These are phyloP conservation scores for Erithacus rubecula DNA, from an alignment of 2,797 vertebrate genomes.

Conservation along the genomic window DNA sequence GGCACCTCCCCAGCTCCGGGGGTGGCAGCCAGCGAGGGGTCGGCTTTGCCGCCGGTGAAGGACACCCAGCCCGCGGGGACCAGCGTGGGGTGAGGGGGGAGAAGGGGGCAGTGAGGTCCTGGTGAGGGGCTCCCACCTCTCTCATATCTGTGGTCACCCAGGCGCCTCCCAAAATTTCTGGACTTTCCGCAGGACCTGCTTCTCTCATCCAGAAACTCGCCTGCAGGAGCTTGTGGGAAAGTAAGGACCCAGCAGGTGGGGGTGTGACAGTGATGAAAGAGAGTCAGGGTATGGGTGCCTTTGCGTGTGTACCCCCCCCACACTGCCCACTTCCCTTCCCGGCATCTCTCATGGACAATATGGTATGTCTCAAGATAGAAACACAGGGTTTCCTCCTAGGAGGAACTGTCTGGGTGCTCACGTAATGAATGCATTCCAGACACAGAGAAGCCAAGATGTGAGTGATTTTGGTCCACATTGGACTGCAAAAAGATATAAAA, in stretches of 20 bases:
- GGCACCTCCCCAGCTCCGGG: too few relatives aligned
- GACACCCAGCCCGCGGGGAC: accelerated
- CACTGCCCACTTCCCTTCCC: neutral
- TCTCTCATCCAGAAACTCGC: conserved; percentile 44
- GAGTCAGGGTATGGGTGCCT: neutral
- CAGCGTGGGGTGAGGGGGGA: accelerated
- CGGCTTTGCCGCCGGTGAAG: neutral
- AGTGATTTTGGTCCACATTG: neutral
- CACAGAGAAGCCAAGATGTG: neutral
- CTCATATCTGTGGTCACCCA: neutral
- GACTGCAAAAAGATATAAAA: neutral
- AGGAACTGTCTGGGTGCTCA: neutral
- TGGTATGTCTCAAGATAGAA: neutral
- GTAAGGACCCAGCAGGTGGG: accelerated
- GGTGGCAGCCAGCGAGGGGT: accelerated
- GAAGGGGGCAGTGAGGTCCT: neutral
- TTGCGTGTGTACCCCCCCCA: neutral
- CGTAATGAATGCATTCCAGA: neutral
- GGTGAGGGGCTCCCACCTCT: accelerated
- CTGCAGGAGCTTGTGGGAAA: accelerated
- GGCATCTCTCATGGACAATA: neutral
- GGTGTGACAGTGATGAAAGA: neutral
- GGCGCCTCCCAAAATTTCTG: neutral
- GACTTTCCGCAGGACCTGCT: conserved; percentile 28
- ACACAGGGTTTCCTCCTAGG: neutral